Conservation (phyloP, 2,113 vertebrate genomes). For the Rhinopithecus roxellana region DNA sequence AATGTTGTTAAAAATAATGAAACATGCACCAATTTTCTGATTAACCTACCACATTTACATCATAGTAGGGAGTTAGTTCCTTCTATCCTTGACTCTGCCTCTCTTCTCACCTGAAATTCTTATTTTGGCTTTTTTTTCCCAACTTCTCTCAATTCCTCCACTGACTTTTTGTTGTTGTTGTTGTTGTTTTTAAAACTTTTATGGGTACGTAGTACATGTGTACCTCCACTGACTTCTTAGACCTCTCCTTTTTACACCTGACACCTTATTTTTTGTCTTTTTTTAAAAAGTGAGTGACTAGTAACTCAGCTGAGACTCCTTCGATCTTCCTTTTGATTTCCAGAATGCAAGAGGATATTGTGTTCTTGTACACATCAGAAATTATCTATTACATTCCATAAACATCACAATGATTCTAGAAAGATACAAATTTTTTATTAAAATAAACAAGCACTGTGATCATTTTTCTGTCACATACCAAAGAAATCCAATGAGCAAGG, state of each 20-base stretch:
- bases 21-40: not conserved
- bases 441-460: not conserved
- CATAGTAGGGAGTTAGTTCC: accelerated
- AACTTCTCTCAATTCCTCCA: not conserved
- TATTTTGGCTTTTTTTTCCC: not conserved
- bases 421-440: conserved; percentile 11
- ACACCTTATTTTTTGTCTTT: not conserved
- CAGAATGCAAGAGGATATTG: not conserved
- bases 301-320: not conserved
- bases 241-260: not conserved
- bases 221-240: no score
- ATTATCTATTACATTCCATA: not conserved
- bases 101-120: not conserved
- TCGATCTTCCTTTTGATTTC: not conserved
- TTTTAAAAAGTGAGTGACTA: not conserved
- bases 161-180: no score
- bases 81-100: not conserved
- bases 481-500: conserved; percentile 5
- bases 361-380: not conserved
- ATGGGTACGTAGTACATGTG: no score
- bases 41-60: not conserved
- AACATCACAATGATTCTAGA: not conserved
- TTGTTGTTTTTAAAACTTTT: no score
- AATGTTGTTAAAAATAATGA: not conserved
- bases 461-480: conserved; percentile 21